Conservation (phyloP, 1,140 invertebrate species). For the Euglossa dilemma region DNA sequence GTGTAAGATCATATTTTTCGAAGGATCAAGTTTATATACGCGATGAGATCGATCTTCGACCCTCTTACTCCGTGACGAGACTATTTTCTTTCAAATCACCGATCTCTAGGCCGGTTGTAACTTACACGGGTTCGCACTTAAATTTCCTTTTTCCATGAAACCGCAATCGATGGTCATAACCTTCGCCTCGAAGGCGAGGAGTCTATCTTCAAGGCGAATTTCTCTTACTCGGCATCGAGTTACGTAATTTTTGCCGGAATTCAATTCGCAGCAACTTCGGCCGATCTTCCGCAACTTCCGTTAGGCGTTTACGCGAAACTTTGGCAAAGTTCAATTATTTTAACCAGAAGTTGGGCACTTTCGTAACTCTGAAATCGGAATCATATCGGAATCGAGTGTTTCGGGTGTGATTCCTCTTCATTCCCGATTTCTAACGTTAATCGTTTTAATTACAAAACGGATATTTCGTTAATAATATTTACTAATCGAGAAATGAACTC, state of each 20-base stretch:
- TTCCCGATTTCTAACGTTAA: too few relatives aligned
- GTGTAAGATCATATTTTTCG: neutral
- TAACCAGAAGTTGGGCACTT: too few relatives aligned
- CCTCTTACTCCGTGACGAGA: neutral
- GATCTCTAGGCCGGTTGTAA: neutral
- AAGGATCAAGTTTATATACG: neutral
- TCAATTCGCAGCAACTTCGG: neutral
- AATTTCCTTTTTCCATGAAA: neutral
- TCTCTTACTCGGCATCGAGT: neutral
- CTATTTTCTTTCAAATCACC: neutral
- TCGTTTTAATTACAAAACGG: too few relatives aligned
- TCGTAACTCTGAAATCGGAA: too few relatives aligned
- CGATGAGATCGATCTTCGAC: neutral
- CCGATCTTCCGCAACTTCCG: too few relatives aligned
- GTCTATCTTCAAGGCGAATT: neutral
- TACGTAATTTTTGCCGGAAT: neutral
- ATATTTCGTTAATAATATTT: too few relatives aligned
- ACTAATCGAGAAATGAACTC: too few relatives aligned
- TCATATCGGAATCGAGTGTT: too few relatives aligned
- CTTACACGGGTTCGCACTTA: conserved; percentile 6
- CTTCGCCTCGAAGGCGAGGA: neutral
- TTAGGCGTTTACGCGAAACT: too few relatives aligned
- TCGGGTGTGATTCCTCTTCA: too few relatives aligned
- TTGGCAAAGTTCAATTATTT: too few relatives aligned
- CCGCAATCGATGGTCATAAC: neutral